Evolutionary conservation across 2,797 vertebrate genomes (phyloP), one percentile per base, ranked within the genome.

Genomic region (Telmatherina bonti): DNA sequence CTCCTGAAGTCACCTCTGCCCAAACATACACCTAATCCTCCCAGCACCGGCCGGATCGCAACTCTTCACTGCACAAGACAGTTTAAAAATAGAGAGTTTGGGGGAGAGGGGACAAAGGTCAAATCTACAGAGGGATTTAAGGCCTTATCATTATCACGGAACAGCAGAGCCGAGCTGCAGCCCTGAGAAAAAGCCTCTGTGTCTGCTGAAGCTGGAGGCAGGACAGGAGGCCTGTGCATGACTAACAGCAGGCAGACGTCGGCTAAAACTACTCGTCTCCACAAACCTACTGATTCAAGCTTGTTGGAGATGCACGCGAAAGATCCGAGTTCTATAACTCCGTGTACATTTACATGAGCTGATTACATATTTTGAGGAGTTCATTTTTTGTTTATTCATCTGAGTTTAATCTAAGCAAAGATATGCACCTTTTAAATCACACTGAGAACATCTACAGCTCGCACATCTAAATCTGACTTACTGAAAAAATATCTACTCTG

Each of bases 1-100:
- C 83, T 96, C 95, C 94, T 93, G 93, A 90, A 96, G 94, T 95
- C 95, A 93, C 91, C 94, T 94, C 94, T 96, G 95, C 93, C 96
- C 95, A 96, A 97, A 97, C 95, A 96, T 81, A 94, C 94, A 95
- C 92, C 93, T 96, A 96, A 97, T 96, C 95, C 96, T 83, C 68
- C 67, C 72, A 43, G 81, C 88, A 94, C 93, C 90, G 90, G 94
- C 94, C 95, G 91, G 94, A 93, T 95, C 92, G 91, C 93, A 94
- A 92, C 90, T 83, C 89, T 91, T 20, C 91, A 86, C 91, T 86
- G 79, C 89, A 57, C 79, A 93, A 92, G 91, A 91, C 86, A 94
- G 93, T 93, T 90, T 89, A 94, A 94, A 94, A 94, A 93, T 88
- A 86, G 92, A 91, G 88, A 66, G 45, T 12, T 41, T 5, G 22